Evolutionary conservation across 2,888 invertebrate species (phyloP), one percentile per base, ranked within the genome.

Genomic region (Zonitis immaculata): DNA sequence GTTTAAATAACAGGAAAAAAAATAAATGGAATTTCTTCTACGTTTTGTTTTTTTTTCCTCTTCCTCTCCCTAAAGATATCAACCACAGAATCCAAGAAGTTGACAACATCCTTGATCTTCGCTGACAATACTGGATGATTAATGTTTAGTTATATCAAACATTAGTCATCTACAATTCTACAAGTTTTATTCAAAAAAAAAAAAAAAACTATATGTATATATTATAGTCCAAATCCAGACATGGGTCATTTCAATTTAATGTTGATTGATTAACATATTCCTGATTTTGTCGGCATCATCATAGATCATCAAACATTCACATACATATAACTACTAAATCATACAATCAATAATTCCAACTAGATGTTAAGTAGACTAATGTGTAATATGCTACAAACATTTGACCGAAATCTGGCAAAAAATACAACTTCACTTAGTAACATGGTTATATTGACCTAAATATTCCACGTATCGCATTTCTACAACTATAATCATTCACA

Each of bases 291-390:
- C 57, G 48, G 18, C 39, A n/a, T 22, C 22, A 39, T 11, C 39
- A 39, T 54, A 56, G 56, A 54, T 58, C 60, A 61, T 60, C 61
- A 57, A 59, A 59, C 62, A 61, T 60, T 60, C 53, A 57, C 51
- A 39, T 28, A 27, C 20, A 32, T 6, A 32, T 3, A 30, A 30
- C 18, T 16, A 9, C 16, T 35, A 35, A 35, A 35, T 35, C 18
- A 9, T 11, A 18, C 44, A 45, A 54, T 54, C 54, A 50, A 54
- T 54, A 54, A 42, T 54, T 54, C 47, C 50, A 35, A 43, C 27
- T 30, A 53, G 53, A 44, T 48, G 47, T 16, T 16, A 47, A 46
- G 20, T 42, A 18, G 25, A 51, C 46, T 27, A 12, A 43, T 18
- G n/a, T 18, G 22, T 39, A 20, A 39, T 39, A n/a, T 39, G 20